Evolutionary conservation across 2,113 vertebrate genomes (phyloP), one percentile per base, ranked within the genome.

Genomic region (Scomber colias): DNA sequence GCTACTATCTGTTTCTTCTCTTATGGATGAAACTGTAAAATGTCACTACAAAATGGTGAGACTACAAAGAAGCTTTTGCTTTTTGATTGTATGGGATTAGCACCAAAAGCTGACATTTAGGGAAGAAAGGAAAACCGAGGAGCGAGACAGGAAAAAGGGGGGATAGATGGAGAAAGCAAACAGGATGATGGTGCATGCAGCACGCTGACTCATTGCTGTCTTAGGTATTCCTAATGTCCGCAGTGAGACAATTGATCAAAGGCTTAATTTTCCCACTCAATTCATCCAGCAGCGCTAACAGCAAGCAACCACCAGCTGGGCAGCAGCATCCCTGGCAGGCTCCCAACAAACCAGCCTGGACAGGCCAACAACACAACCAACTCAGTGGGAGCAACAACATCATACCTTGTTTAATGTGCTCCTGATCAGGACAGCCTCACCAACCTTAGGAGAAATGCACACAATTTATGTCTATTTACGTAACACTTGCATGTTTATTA

Each of bases 201-300:
- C 63, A 56, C n/a, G 83, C 92, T 91, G 92, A 91, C 79, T 92
- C 89, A 91, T 74, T 68, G 80, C 77, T 61, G 79, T 87, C 88
- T 85, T 68, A 82, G 90, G 72, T 86, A 83, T 87, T 89, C 82
- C 87, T 86, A 79, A 91, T 75, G 85, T 93, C 90, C 64, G 87
- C 92, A 92, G 86, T 83, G 82, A 93, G 86, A 89, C 84, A 79
- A 90, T 93, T 85, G 78, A 91, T 93, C 89, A 91, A 90, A 90
- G 87, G 81, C 89, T 88, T 90, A 79, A 91, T 90, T 92, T 88
- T 87, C 83, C 85, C 75, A 83, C 84, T 91, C 81, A 65, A 81
- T 92, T 90, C 84, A 84, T 87, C 83, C 86, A 54, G 66, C 87
- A 84, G 85, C 45, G 35, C 83, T 71, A 87, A 91, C 62, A 80